Conservation (phyloP, 2,113 vertebrate species). For the Antigone vipio region DNA sequence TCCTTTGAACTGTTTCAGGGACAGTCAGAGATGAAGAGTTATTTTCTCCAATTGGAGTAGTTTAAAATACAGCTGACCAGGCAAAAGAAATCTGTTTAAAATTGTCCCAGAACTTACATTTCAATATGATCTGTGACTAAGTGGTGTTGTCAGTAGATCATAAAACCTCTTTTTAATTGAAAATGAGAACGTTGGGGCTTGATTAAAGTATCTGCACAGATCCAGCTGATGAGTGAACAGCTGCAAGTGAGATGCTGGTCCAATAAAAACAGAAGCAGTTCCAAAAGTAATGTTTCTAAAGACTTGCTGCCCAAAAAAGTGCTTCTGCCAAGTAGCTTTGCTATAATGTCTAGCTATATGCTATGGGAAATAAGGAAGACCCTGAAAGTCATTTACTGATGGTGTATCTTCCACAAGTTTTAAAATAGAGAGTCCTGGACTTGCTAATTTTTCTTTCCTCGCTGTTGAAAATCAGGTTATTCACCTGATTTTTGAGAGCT, state of each 20-base stretch:
- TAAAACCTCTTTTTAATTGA: background rate
- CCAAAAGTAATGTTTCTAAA: background rate
- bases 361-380: background rate
- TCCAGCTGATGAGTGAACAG: background rate
- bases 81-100: background rate
- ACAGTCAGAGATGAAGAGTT: background rate
- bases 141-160: background rate
- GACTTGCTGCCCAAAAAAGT: background rate
- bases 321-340: background rate
- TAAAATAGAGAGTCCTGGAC: background rate
- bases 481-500: background rate
- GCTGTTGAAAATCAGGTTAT: background rate
- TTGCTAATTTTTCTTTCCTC: background rate
- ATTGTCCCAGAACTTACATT: background rate
- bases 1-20: background rate
- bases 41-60: background rate
- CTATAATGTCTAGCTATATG: background rate
- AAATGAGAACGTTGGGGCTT: background rate
- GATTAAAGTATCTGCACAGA: background rate
- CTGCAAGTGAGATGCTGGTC: background rate
- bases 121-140: background rate
- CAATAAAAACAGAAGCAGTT: background rate
- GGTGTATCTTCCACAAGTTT: background rate
- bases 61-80: slow-evolving; percentile 7
- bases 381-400: background rate